Conservation (phyloP, 2,113 vertebrate genomes). For the Montifringilla adamsi region DNA sequence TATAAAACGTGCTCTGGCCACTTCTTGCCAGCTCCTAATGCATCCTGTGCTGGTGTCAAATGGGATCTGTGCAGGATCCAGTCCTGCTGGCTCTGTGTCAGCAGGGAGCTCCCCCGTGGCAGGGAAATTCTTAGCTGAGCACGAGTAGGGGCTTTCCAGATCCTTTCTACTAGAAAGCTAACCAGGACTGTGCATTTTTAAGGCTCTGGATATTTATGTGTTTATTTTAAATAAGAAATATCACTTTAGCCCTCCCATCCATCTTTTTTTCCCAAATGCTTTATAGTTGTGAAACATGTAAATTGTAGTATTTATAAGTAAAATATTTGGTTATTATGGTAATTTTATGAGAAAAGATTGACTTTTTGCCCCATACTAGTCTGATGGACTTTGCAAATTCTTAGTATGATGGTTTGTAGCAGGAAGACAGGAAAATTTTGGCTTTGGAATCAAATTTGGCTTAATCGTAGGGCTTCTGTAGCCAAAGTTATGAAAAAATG, state of each 20-base stretch:
- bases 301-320: not conserved
- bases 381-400: conserved; percentile 5
- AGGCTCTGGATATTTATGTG: not conserved
- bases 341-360: conserved; percentile 44
- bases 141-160: conserved; percentile 22
- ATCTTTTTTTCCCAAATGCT: not conserved
- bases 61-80: conserved; percentile 11
- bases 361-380: conserved; percentile 34
- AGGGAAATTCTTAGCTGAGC: conserved; percentile 8
- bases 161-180: conserved; percentile 14
- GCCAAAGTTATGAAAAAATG: conserved; percentile 65
- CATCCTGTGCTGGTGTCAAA: conserved; percentile 19
- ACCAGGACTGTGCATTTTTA: not conserved
- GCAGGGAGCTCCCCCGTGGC: not conserved
- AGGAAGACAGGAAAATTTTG: conserved; percentile 23
- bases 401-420: not conserved
- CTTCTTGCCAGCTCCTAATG: conserved; percentile 34
- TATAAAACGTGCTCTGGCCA: conserved; percentile 1
- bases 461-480: conserved; percentile 23
- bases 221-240: conserved; percentile 20
- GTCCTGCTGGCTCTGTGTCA: not conserved
- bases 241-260: not conserved
- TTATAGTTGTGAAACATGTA: not conserved
- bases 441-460: conserved; percentile 49
- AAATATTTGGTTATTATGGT: not conserved